Evolutionary conservation across 2,113 vertebrate genomes (phyloP), one percentile per base, ranked within the genome.

Genomic region (Sander vitreus): DNA sequence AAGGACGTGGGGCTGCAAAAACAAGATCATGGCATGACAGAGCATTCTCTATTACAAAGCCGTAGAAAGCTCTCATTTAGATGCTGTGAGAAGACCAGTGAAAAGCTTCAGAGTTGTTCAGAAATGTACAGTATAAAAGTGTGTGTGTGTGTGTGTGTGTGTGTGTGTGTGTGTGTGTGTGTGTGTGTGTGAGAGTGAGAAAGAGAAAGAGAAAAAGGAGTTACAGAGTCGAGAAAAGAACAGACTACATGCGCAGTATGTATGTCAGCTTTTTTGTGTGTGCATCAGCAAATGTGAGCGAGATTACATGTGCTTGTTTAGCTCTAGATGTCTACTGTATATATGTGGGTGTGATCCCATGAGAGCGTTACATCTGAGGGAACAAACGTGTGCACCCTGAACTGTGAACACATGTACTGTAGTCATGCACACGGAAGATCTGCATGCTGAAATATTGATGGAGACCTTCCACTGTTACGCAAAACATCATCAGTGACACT

Each of bases 361-460:
- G 59, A 53, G 85, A 79, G 73, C 54, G 21, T 73, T n/a, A 69
- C 54, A 50, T 25, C 48, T 70, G 73, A 78, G 66, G 77, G 59
- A 7, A 60, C 73, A 67, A 67, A 70, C 45, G 45, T 80, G 71
- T 54, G 57, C 83, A 60, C 65, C 67, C 21, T 76, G 73, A 53
- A 48, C 82, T 73, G 75, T 81, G 73, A 72, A 62, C 65, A 57
- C 53, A 69, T 43, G 67, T 69, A 36, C 67, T 54, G 67, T 69
- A 45, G 64, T 54, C 57, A 27, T 72, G 71, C 50, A 76, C 81
- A 80, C 19, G 6, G 65, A 70, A 54, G 73, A 81, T 48, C 53
- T 59, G 64, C 15, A 13, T 70, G 59, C 79, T 90, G 82, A 92
- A 93, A 90, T 80, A 83, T 79, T 89, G 74, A 92, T 92, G 77